Conservation (phyloP, 2,888 invertebrate species). For the Tenthredo amoena region DNA sequence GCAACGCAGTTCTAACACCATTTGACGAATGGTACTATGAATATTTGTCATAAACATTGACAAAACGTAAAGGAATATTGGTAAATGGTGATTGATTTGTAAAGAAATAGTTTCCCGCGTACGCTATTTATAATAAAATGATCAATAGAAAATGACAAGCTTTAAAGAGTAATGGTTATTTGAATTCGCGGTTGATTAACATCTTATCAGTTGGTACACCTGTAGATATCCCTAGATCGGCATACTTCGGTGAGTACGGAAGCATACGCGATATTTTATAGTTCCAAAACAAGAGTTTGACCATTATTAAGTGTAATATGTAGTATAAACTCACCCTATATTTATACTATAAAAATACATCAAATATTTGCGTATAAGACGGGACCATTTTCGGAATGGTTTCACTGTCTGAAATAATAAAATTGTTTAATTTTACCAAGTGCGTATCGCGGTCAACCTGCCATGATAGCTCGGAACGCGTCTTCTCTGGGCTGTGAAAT, state of each 20-base stretch:
- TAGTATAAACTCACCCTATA: constrained; percentile 9
- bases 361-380: neutral
- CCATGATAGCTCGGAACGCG: constrained; percentile 77
- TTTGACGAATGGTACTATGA: constrained; percentile 26
- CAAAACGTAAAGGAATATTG: neutral
- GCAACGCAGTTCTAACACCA: constrained; percentile 63
- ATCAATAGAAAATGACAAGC: neutral
- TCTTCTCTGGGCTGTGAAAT: constrained; percentile 68
- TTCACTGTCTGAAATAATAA: constrained; percentile 20
- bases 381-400: neutral
- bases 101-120: neutral
- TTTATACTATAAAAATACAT: constrained; percentile 22
- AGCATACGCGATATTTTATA: constrained; percentile 69
- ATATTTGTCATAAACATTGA: neutral
- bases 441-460: constrained; percentile 71
- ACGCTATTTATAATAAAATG: neutral
- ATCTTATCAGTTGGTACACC: constrained; percentile 15
- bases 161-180: neutral
- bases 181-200: neutral
- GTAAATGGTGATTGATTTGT: neutral
- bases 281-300: constrained; percentile 66
- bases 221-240: constrained; percentile 60
- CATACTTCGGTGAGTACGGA: constrained; percentile 55
- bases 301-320: constrained; percentile 25
- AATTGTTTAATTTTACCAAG: constrained; percentile 56